Percentiles rank a stretch among this genome's conserved stretches.
phyloP scores from a whole-genome alignment of 1,140 invertebrate species.

The Pseudomyrmex concolor region DNA sequence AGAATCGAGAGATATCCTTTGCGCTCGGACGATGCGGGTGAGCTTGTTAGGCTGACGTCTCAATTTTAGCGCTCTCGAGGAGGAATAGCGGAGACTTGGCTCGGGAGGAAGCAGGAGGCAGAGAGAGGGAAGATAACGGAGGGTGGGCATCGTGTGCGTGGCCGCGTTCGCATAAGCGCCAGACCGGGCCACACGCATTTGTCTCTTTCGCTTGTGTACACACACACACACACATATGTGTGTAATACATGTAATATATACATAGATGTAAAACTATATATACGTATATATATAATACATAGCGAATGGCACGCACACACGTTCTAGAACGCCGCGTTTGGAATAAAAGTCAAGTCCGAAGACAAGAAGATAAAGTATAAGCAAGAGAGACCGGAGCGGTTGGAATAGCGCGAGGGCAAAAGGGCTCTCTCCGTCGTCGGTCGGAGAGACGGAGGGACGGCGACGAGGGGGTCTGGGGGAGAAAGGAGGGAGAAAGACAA shows the following conservation, averaged over 20 bases:
- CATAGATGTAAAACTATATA: not conserved
- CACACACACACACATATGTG: not conserved
- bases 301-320: not conserved
- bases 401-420: constrained; percentile 31
- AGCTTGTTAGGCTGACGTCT: constrained; percentile 80
- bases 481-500: constrained; percentile 17
- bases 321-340: constrained; percentile 32
- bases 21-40: constrained; percentile 71
- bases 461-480: not conserved
- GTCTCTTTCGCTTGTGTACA: not conserved
- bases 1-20: constrained; percentile 65
- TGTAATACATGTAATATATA: not conserved
- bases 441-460: too few species aligned
- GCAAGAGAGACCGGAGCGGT: not conserved
- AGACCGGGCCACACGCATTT: constrained; percentile 44
- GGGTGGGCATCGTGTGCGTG: not conserved
- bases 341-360: constrained; percentile 44
- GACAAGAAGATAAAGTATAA: constrained; percentile 51
- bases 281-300: too few species aligned
- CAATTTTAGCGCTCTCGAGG: constrained; percentile 75
- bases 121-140: not conserved
- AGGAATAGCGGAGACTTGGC: constrained; percentile 54
- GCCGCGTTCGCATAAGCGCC: constrained; percentile 27
- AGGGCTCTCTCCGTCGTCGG: constrained; percentile 13
- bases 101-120: not conserved